Conservation (phyloP, 1,140 invertebrate genomes). For the Sinella curviseta region DNA sequence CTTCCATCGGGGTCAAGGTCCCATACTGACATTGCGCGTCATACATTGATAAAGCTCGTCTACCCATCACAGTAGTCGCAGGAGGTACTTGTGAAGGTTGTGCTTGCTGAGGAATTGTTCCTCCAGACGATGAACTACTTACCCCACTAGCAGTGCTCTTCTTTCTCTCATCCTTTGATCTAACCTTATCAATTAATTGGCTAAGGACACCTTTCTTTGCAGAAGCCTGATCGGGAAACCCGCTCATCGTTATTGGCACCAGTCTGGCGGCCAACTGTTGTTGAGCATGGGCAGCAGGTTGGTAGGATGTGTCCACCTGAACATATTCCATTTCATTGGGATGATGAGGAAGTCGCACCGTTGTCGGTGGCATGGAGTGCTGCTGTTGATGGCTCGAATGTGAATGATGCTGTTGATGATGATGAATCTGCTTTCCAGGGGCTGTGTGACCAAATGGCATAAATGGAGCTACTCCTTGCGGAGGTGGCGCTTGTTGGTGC, state of each 20-base stretch:
- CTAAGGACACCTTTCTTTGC: conserved; percentile 56
- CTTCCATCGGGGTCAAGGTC: conserved; percentile 27
- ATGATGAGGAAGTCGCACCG: not conserved
- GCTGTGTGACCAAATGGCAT: not conserved
- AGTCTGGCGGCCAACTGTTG: not conserved
- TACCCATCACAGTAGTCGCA: conserved; percentile 32
- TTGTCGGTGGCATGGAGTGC: not conserved
- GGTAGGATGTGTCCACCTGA: conserved; percentile 48
- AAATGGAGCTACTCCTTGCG: not conserved
- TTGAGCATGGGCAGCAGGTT: not conserved
- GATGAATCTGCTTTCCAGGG: not conserved
- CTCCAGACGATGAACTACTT: conserved; percentile 39
- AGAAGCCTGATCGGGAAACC: not conserved
- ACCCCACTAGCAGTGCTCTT: conserved; percentile 44
- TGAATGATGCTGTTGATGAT: conserved; percentile 16
- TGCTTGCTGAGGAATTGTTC: conserved; percentile 32
- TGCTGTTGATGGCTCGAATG: not conserved
- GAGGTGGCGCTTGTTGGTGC: not conserved
- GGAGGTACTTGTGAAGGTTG: conserved; percentile 35
- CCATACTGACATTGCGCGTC: conserved; percentile 47
- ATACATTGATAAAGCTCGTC: conserved; percentile 43
- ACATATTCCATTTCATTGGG: conserved; percentile 47
- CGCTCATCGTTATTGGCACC: not conserved
- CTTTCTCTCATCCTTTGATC: conserved; percentile 45
- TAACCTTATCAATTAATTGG: conserved; percentile 60